phyloP scores from a whole-genome alignment of 2,888 invertebrate species.

The Hemithea aestivaria region DNA sequence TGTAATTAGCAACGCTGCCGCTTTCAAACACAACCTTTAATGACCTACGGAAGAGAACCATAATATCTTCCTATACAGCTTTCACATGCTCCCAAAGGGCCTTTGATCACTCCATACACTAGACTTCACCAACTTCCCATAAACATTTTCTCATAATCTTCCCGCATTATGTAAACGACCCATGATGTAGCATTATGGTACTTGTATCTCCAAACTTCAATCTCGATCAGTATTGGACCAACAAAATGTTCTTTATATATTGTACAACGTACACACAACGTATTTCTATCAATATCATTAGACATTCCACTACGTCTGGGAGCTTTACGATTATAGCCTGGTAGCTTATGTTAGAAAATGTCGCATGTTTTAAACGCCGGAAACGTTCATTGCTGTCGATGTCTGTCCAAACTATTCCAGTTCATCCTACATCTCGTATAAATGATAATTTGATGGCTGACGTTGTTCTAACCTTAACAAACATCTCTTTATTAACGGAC shows the following conservation, averaged over 20 bases:
- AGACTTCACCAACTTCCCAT: too few relatives aligned
- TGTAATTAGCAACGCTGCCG: conserved; percentile 59
- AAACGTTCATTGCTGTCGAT: conserved; percentile 6
- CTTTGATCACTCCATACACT: too few relatives aligned
- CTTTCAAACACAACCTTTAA: conserved; percentile 52
- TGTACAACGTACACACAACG: background rate
- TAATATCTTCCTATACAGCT: conserved; percentile 27
- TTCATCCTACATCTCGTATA: conserved; percentile 13
- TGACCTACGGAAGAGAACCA: conserved; percentile 35
- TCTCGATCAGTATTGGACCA: too few relatives aligned
- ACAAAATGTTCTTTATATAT: too few relatives aligned
- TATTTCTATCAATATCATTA: conserved; percentile 2
- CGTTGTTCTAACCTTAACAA: conserved; percentile 12
- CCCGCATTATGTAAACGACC: too few relatives aligned
- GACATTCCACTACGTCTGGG: conserved; percentile 11
- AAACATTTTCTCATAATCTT: too few relatives aligned
- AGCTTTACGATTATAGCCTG: conserved; percentile 11
- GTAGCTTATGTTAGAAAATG: conserved; percentile 10
- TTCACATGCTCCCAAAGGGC: too few relatives aligned
- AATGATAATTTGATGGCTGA: conserved; percentile 19
- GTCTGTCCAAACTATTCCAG: conserved; percentile 2
- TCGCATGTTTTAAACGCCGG: conserved; percentile 12
- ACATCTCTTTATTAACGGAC: conserved; percentile 14
- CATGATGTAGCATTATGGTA: too few relatives aligned
- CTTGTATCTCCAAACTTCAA: too few relatives aligned